Percentiles rank a stretch among this genome's conserved stretches.
Conservation (phyloP, 2,113 vertebrate genomes). For the Dunckerocampus dactyliophorus region DNA sequence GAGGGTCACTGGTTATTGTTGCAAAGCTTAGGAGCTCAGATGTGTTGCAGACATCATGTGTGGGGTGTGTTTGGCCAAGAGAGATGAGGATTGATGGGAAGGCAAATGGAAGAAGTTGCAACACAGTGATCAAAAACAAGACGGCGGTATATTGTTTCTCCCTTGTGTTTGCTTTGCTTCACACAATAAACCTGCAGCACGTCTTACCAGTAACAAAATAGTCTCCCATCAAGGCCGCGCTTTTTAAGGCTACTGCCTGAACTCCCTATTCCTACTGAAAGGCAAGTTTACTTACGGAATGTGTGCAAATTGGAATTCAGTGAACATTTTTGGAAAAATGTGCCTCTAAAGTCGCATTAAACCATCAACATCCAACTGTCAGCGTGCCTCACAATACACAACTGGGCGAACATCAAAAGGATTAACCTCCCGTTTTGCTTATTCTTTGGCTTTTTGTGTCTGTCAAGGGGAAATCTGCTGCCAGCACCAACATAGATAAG, state of each 20-base stretch:
- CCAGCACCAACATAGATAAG: too few relatives aligned
- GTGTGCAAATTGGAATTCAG: too few relatives aligned
- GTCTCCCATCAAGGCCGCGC: background rate
- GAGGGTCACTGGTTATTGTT: conserved; percentile 29
- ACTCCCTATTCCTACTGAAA: too few relatives aligned
- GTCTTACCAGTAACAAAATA: conserved; percentile 4
- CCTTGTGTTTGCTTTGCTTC: conserved; percentile 24
- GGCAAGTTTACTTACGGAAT: too few relatives aligned
- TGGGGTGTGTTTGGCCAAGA: background rate
- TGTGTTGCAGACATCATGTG: conserved; percentile 15
- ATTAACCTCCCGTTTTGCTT: too few relatives aligned
- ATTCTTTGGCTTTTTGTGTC: too few relatives aligned
- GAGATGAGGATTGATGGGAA: conserved; percentile 20
- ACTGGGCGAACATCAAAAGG: too few relatives aligned
- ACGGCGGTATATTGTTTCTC: conserved; percentile 18
- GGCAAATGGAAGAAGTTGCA: conserved; percentile 2
- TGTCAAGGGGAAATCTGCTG: too few relatives aligned
- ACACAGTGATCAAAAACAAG: conserved; percentile 25
- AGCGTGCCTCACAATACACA: too few relatives aligned
- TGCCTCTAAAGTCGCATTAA: too few relatives aligned
- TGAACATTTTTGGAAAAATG: too few relatives aligned
- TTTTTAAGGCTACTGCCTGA: background rate
- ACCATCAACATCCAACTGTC: too few relatives aligned
- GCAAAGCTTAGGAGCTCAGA: conserved; percentile 26
- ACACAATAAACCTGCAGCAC: conserved; percentile 17